Conservation (phyloP, 2,797 vertebrate genomes). For the Sebastes baramenuke region DNA sequence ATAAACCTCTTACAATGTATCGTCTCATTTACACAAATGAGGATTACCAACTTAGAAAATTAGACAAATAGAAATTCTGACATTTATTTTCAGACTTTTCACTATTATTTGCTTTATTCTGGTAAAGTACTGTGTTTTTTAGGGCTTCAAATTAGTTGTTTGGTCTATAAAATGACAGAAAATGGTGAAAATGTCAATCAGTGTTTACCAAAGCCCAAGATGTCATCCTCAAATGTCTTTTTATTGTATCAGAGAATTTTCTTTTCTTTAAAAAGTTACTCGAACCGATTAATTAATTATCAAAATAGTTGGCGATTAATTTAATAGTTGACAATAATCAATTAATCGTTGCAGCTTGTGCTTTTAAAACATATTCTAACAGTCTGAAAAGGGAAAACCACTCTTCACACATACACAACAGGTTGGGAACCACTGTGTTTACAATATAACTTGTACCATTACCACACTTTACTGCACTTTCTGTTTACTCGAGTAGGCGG, state of each 20-base stretch:
- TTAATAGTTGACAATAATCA: too few relatives aligned
- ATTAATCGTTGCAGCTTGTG: neutral
- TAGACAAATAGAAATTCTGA: neutral
- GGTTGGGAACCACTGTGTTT: neutral
- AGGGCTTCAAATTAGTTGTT: too few relatives aligned
- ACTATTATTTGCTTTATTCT: neutral
- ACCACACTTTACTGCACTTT: neutral
- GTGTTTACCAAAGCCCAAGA: too few relatives aligned
- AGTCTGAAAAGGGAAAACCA: neutral
- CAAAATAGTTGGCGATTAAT: too few relatives aligned
- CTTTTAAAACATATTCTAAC: neutral
- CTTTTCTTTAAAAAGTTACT: too few relatives aligned
- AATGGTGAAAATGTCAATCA: too few relatives aligned
- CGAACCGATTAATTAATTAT: too few relatives aligned
- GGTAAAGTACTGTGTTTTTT: neutral
- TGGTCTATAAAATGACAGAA: too few relatives aligned
- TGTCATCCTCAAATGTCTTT: accelerated
- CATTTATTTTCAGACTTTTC: neutral
- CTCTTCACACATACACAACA: neutral
- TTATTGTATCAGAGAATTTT: too few relatives aligned
- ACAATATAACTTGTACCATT: neutral
- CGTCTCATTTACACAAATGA: neutral
- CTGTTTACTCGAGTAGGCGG: constrained; percentile 71
- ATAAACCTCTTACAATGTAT: neutral
- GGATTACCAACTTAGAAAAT: neutral